Base-by-base conservation (phyloP, 2,888 invertebrate genomes). In the Drosophila kuntzei region DNA sequence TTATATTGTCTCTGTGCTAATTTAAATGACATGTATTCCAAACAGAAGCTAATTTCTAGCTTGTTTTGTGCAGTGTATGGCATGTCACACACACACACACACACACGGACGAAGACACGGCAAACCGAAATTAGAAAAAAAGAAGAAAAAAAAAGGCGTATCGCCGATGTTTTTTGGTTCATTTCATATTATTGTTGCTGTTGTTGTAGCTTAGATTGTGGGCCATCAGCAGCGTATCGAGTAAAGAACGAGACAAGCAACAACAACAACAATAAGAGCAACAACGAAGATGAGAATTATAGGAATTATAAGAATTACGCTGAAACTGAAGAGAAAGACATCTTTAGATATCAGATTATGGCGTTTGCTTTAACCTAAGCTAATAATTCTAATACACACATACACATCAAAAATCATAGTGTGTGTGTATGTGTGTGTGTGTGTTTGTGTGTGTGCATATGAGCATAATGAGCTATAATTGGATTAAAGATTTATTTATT, bases 401-500 rank as follows among this genome's bases (percentile, higher is more conserved):
- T 6, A 37, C 20, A 49, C 22, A 25, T 1, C 11, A 37, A 50
- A n/a, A 25, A 32, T 27, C 0, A 7, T 44, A 36, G 41, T 25
- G 5, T 18, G 47, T 43, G 41, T 54, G 14, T 43, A 11, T 18
- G 41, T 39, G 27, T 47, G 55, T 67, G 55, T 51, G 57, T n/a
- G n/a, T n/a, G n/a, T n/a, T n/a, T 71, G 20, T 49, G 60, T 66
- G 75, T 83, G 84, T 74, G 77, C 89, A 89, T 77, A 84, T 76
- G 71, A 73, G 87, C 86, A 87, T 87, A 89, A 89, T 88, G 79
- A 80, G 82, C 80, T 86, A 86, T 90, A 89, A 89, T 89, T 89
- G 89, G 89, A 89, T 89, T 89, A 89, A 81, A 83, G 89, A 89
- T 89, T 89, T 89, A 89, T 89, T 78, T 89, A 71, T 75, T 71